These are phyloP conservation scores for Nomada ruficornis DNA, from an alignment of 2,888 invertebrate genomes.

Conservation along the genomic window DNA sequence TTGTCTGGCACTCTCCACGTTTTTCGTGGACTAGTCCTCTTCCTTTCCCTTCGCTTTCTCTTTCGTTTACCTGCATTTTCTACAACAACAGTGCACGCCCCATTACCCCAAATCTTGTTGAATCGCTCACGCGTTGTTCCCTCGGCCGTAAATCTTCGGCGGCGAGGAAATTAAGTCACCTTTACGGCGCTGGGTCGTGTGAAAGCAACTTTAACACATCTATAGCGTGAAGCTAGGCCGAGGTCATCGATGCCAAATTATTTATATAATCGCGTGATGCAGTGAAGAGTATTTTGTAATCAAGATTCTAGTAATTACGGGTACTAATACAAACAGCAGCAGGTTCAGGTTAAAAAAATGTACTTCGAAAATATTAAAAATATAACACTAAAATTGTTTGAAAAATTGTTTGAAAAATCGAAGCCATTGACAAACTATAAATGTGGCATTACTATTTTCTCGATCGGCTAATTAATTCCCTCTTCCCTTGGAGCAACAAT, in stretches of 20 bases:
- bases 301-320: background rate
- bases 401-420: too few relatives aligned
- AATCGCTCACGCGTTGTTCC: constrained; percentile 46
- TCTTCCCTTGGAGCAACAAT: background rate
- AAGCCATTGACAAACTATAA: too few relatives aligned
- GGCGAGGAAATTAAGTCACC: constrained; percentile 72
- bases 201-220: constrained; percentile 64
- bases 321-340: background rate
- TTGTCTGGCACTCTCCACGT: too few relatives aligned
- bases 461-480: background rate
- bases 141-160: constrained; percentile 68
- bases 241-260: constrained; percentile 44
- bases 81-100: constrained; percentile 44
- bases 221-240: constrained; percentile 47
- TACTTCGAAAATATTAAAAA: too few relatives aligned
- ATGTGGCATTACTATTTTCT: background rate
- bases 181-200: constrained; percentile 56
- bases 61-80: constrained; percentile 43
- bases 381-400: too few relatives aligned
- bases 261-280: background rate
- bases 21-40: constrained; percentile 10
- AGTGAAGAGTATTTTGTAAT: background rate
- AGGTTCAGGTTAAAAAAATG: background rate
- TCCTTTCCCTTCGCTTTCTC: constrained; percentile 13
- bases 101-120: constrained; percentile 58